Conservation (phyloP, 2,113 vertebrate genomes). For the Dicaeum eximium region DNA sequence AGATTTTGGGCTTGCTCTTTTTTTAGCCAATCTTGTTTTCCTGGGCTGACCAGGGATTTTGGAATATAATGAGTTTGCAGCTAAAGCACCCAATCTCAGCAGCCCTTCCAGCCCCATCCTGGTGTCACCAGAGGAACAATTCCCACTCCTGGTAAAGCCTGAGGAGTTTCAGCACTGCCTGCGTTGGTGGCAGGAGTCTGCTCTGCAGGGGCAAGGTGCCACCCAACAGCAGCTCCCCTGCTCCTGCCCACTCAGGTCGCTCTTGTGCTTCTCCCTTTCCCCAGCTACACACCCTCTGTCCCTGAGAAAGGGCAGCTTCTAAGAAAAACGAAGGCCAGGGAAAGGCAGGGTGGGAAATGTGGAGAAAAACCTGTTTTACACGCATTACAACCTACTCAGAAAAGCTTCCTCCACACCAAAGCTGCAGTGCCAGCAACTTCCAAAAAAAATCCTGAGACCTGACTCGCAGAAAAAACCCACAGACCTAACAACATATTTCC, state of each 20-base stretch:
- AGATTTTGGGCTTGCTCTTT: neutral
- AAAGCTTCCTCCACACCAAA: neutral
- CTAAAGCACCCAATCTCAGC: neutral
- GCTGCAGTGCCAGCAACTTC: neutral
- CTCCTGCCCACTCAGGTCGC: neutral
- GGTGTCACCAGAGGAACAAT: neutral
- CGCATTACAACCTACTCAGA: neutral
- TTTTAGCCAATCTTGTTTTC: neutral
- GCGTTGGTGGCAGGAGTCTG: neutral
- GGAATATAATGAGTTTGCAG: neutral
- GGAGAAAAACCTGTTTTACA: neutral
- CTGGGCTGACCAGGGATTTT: neutral
- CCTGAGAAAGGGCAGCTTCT: neutral
- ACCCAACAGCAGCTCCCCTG: rapidly evolving
- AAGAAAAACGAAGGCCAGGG: neutral
- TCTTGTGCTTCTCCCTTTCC: neutral
- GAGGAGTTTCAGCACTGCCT: neutral
- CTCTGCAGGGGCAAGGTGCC: neutral
- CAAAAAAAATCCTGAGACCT: neutral
- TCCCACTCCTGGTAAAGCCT: neutral
- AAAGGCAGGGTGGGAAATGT: neutral
- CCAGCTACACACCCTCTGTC: neutral
- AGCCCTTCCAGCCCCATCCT: neutral
- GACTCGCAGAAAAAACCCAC: neutral
- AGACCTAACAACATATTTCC: neutral